A percentile compares a stretch with the other conserved stretches of the same genome.
Conservation (phyloP, 2,888 invertebrate genomes). For the Tinea pellionella region DNA sequence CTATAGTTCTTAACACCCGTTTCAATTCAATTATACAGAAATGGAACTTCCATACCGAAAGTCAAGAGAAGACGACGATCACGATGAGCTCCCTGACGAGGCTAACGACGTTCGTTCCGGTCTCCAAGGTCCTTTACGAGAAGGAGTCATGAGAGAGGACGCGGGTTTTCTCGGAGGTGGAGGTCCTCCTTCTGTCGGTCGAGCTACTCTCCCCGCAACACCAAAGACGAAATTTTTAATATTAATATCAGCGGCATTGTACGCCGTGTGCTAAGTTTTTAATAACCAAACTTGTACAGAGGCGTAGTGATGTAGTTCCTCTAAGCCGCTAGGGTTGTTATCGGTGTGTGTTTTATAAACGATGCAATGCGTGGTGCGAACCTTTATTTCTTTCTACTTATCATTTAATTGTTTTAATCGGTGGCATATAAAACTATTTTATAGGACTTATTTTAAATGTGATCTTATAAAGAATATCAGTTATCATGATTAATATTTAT, state of each 20-base stretch:
- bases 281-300: conserved; percentile 9
- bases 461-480: not conserved
- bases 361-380: conserved; percentile 18
- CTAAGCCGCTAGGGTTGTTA: not conserved
- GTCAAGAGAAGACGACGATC: conserved; percentile 55
- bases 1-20: not conserved
- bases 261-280: conserved; percentile 35
- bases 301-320: conserved; percentile 3
- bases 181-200: conserved; percentile 29
- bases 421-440: not conserved
- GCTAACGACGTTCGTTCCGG: conserved; percentile 71
- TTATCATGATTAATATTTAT: not conserved
- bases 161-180: conserved; percentile 52
- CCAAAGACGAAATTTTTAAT: conserved; percentile 32
- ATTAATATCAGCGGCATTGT: conserved; percentile 47
- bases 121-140: conserved; percentile 74
- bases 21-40: conserved; percentile 43
- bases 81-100: conserved; percentile 45
- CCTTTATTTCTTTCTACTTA: conserved; percentile 22
- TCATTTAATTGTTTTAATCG: not conserved
- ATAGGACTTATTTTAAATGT: not conserved
- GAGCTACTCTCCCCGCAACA: conserved; percentile 17
- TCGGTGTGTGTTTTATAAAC: conserved; percentile 4
- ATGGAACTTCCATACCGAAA: conserved; percentile 72
- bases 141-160: conserved; percentile 66